Conservation (phyloP, 2,888 invertebrate species). For the Nephrotoma appendiculata region DNA sequence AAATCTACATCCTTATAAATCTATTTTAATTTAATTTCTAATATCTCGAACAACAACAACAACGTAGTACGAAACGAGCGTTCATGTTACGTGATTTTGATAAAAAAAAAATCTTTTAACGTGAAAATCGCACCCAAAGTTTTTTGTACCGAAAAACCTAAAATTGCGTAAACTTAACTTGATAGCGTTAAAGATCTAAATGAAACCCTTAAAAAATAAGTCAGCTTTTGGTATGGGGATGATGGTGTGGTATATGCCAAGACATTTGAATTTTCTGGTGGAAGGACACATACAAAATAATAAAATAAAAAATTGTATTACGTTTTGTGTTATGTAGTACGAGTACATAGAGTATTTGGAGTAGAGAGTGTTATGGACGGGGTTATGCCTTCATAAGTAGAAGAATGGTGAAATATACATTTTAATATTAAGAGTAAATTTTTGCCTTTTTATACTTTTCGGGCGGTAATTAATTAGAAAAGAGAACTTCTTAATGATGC, state of each 20-base stretch:
- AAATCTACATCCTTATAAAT: no score
- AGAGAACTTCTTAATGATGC: neutral
- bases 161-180: neutral
- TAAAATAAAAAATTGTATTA: neutral
- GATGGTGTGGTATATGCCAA: neutral
- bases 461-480: neutral
- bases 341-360: neutral
- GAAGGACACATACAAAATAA: neutral
- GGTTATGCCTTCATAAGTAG: neutral
- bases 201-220: neutral
- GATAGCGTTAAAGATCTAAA: neutral
- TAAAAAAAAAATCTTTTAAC: neutral
- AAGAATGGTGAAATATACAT: neutral
- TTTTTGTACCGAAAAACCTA: neutral
- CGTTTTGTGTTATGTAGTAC: neutral
- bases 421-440: neutral
- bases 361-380: neutral
- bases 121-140: neutral
- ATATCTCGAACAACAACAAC: neutral
- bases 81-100: neutral
- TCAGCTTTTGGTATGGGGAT: neutral
- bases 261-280: neutral
- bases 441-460: neutral
- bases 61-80: neutral
- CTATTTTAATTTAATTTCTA: neutral